A percentile compares a stretch with the other conserved stretches of the same genome.
These are phyloP conservation scores for Paratrypauchen microcephalus DNA, from an alignment of 2,797 vertebrate species.

Conservation along the genomic window DNA sequence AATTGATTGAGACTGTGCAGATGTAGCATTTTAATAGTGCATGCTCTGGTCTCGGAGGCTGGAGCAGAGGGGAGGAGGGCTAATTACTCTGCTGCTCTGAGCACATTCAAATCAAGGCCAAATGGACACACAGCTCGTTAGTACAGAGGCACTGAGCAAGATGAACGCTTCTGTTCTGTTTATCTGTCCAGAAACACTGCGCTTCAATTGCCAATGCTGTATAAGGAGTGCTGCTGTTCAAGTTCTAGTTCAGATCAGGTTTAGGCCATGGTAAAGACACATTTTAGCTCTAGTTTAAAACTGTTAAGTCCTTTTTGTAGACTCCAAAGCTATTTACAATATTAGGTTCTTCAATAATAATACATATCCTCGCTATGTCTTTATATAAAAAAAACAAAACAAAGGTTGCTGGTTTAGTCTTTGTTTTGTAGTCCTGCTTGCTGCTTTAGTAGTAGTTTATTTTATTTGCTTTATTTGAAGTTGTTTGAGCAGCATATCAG, in stretches of 20 bases:
- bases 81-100: constrained; percentile 74
- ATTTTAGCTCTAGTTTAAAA: background rate
- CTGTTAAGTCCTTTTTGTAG: background rate
- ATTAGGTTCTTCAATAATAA: no score
- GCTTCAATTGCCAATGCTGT: background rate
- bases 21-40: background rate
- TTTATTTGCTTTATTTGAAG: no score
- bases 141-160: constrained; percentile 43
- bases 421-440: background rate
- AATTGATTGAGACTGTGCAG: background rate
- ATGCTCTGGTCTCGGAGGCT: constrained; percentile 34
- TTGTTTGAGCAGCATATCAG: no score
- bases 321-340: no score
- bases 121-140: constrained; percentile 59
- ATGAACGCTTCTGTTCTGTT: background rate
- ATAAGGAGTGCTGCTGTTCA: background rate
- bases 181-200: background rate
- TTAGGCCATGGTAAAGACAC: background rate
- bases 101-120: constrained; percentile 69
- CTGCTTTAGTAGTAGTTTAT: background rate
- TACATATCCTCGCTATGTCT: no score
- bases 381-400: no score
- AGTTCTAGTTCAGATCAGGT: background rate
- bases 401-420: background rate
- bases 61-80: constrained; percentile 55